Evolutionary conservation across 2,113 vertebrate species (phyloP), one percentile per base, ranked within the genome.

Genomic region (Hypocryptadius cinnamomeus): DNA sequence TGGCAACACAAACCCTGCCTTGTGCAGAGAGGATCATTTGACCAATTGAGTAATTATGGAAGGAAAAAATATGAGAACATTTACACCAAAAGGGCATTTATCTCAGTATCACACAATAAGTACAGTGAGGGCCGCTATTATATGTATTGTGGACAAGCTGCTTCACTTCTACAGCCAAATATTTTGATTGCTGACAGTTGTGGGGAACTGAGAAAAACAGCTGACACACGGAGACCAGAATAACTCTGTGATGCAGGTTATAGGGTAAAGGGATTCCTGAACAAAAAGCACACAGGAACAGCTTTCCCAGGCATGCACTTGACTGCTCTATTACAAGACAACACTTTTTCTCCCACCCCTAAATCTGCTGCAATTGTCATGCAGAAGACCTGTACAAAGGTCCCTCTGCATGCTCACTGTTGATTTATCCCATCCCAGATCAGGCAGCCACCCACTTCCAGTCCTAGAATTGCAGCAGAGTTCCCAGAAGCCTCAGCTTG

Each of bases 181-280:
- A 44, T 89, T 93, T 90, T 87, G 54, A 30, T 73, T 0, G 0
- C 57, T 71, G 87, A 83, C 42, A 66, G 47, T 51, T 74, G 80
- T 47, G 57, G 70, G 73, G 89, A 95, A 81, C 84, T 23, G 91
- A 94, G 73, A 89, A 68, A 84, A 92, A 56, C 73, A 87, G 77
- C 91, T 93, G 94, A 60, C 30, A 28, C 1, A 2, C 0, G 0
- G 71, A 65, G 71, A 82, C 63, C 8, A 16, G 72, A 80, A 54
- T 84, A 92, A 80, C 69, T 79, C 45, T 5, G 44, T 59, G 57
- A 50, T 35, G 60, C 33, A 59, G 35, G 42, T 61, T 65, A 54
- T 13, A 71, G 87, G 59, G 40, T 77, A 74, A 74, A 92, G 71
- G 48, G 63, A 90, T 89, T n/a, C 77, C 73, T 44, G 33, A 47